Percentiles rank a stretch among this genome's conserved stretches.
Evolutionary conservation across 2,888 invertebrate species (phyloP).

Genomic region (Drosophila buzzatii): DNA sequence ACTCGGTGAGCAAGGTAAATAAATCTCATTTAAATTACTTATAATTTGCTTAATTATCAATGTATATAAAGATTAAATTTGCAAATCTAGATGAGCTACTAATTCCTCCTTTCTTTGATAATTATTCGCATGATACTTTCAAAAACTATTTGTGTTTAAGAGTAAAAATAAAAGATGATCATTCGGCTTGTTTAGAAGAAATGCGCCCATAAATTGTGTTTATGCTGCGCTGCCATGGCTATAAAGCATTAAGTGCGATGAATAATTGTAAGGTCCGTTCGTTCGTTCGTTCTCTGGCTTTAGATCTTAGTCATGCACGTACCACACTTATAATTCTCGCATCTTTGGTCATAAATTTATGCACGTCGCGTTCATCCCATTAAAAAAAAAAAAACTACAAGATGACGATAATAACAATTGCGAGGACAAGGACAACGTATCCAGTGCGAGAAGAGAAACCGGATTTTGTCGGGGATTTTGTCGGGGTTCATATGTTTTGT

Average conservation of each 20-base stretch:
- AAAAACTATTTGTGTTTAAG: neutral
- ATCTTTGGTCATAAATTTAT: conserved; percentile 67
- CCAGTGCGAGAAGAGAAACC: conserved; percentile 58
- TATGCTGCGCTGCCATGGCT: conserved; percentile 14
- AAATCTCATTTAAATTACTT: neutral
- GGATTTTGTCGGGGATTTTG: conserved; percentile 53
- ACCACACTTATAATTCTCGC: conserved; percentile 50
- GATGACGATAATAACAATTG: conserved; percentile 15
- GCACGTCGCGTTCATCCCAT: conserved; percentile 66
- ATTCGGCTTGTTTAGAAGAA: conserved; percentile 5
- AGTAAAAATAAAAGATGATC: neutral
- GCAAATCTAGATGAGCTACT: no score
- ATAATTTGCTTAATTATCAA: neutral
- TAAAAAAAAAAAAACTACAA: conserved; percentile 42
- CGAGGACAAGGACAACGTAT: conserved; percentile 61
- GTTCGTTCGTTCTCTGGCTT: conserved; percentile 1
- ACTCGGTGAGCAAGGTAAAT: neutral
- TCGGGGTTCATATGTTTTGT: conserved; percentile 18
- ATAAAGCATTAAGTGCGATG: conserved; percentile 29
- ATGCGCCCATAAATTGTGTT: conserved; percentile 26
- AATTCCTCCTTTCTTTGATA: neutral
- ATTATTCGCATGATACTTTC: neutral
- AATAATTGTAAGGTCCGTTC: conserved; percentile 29
- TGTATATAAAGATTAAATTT: neutral
- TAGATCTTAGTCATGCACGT: conserved; percentile 58